Evolutionary conservation across 2,797 vertebrate species (phyloP).

Genomic region (Paedocypris micromegethes): DNA sequence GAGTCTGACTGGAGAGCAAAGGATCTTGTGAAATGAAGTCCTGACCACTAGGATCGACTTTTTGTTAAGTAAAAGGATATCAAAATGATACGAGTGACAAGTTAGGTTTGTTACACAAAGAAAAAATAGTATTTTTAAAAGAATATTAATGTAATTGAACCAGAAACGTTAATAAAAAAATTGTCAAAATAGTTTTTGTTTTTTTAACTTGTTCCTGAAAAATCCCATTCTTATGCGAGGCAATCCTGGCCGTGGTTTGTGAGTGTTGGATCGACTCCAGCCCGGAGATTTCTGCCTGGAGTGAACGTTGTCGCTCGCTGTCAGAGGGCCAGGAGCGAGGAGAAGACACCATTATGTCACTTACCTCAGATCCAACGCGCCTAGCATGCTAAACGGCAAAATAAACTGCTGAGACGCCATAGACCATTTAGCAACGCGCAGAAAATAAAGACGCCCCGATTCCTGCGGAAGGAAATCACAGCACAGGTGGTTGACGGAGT

Average conservation of each 20-base stretch:
- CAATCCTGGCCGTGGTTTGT: constrained; percentile 52
- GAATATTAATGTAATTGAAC: no score
- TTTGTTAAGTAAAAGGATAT: no score
- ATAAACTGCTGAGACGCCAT: constrained; percentile 8
- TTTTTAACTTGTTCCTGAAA: background rate
- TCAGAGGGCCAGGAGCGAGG: constrained; percentile 37
- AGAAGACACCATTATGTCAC: constrained; percentile 12
- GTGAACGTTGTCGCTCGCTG: constrained; percentile 51
- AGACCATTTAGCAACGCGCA: constrained; percentile 6
- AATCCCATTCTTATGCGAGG: background rate
- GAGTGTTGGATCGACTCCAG: constrained; percentile 52
- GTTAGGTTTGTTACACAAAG: no score
- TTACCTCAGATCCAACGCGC: background rate
- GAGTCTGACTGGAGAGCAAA: no score
- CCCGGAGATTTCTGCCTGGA: constrained; percentile 52
- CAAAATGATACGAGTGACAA: no score
- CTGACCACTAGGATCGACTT: no score
- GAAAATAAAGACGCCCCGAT: constrained; percentile 1
- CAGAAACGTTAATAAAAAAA: no score
- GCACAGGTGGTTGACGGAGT: constrained; percentile 16
- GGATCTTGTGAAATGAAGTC: no score
- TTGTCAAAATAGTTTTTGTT: constrained; percentile 36
- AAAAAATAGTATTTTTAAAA: no score
- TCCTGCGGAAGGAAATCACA: constrained; percentile 9
- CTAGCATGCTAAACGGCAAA: background rate